Evolutionary conservation across 2,113 vertebrate species (phyloP).

Genomic region (Peromyscus leucopus): DNA sequence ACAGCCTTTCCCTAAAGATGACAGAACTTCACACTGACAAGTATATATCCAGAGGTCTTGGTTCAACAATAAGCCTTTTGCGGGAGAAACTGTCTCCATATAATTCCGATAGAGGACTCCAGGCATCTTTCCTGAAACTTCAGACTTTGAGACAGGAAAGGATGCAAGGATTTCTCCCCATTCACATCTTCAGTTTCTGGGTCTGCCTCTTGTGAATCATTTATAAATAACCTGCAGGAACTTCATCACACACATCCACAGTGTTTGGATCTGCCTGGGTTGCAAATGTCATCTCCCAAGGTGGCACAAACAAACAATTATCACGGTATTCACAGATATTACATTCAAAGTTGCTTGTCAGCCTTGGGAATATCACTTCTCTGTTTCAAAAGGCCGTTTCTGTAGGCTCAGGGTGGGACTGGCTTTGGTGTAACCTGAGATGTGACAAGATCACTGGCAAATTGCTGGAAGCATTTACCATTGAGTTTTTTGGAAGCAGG

Average conservation of each 20-base stretch:
- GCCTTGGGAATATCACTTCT: background rate
- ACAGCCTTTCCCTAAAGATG: fast-evolving
- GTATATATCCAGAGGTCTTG: fast-evolving
- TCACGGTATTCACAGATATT: background rate
- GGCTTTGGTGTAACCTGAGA: background rate
- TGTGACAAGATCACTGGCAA: background rate
- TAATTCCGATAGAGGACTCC: fast-evolving
- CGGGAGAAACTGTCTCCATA: fast-evolving
- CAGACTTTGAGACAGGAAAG: background rate
- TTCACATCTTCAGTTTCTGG: fast-evolving
- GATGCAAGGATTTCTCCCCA: fast-evolving
- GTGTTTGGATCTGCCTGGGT: background rate
- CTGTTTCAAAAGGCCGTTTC: background rate
- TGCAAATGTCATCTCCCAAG: background rate
- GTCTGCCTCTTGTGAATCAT: background rate
- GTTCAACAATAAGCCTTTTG: fast-evolving
- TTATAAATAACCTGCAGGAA: background rate
- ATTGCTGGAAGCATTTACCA: background rate
- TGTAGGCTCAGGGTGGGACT: fast-evolving
- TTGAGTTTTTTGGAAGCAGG: fast-evolving
- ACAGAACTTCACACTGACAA: fast-evolving
- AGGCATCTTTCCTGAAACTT: fast-evolving
- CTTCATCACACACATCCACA: background rate
- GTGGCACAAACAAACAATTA: conserved; percentile 43
- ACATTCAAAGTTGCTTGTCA: background rate